Base-by-base conservation (phyloP, 2,797 vertebrate species). In the Dendrocincla fuliginosa region DNA sequence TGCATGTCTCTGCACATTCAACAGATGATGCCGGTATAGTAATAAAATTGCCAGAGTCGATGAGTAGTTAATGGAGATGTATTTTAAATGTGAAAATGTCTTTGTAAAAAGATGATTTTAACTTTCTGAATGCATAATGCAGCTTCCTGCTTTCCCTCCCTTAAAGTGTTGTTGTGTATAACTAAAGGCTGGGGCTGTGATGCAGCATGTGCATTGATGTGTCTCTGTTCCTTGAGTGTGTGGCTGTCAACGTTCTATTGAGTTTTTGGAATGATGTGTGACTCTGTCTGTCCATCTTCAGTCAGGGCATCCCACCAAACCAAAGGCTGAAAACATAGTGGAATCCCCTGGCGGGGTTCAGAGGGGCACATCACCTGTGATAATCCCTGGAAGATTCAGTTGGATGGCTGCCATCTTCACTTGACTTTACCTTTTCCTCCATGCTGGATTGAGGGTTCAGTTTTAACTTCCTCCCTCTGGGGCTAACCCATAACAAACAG, bases 291-390 rank as follows among this genome's bases (percentile, higher is more conserved):
- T 46, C 67, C 18, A 1, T 52, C 71, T 30, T 60, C 77, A 77
- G 42, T 92, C 64, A 81, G 84, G 87, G 77, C 75, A 94, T 93
- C 91, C 83, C 80, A 93, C 80, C 76, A 87, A 65, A 68, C 13
- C 63, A 86, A 84, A 90, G 56, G 35, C 30, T 44, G 64, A 68
- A 80, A 83, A 55, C 11, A 12, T 2, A 73, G 50, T 2, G 1
- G 47, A 61, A 33, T 49, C 42, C 22, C 6, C 33, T 80, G 60
- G 11, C 20, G 73, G 61, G 24, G 18, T 56, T 67, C 52, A 60
- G 64, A 87, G 56, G 32, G 70, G 30, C 50, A 41, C 39, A 18
- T 39, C 47, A 87, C 20, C 41, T 76, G 20, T 35, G 25, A 17
- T 63, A 47, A 18, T 44, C 49, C 69, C 41, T 25, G n/a, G 46